These are phyloP conservation scores for Pygocentrus nattereri DNA, from an alignment of 2,797 vertebrate species.

Conservation along the genomic window DNA sequence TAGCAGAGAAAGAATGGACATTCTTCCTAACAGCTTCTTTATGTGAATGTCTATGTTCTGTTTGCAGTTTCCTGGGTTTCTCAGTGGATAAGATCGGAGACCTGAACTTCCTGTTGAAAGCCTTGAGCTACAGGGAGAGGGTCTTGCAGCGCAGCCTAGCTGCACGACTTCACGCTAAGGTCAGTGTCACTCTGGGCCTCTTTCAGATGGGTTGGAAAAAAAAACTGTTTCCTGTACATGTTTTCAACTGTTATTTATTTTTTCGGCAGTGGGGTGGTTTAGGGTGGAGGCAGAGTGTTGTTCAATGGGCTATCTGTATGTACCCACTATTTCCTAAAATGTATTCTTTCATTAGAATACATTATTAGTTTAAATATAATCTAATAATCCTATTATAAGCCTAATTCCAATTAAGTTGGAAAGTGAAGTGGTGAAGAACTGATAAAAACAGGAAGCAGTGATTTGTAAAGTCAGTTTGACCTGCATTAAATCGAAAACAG, in stretches of 20 bases:
- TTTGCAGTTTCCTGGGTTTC: constrained; percentile 69
- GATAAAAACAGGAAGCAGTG: too few relatives aligned
- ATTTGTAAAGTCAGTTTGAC: too few relatives aligned
- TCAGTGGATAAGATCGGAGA: constrained; percentile 61
- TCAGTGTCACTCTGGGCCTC: constrained; percentile 53
- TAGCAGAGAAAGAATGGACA: background rate
- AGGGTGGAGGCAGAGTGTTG: background rate
- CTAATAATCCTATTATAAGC: background rate
- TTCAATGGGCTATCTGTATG: constrained; percentile 2
- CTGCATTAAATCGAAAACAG: too few relatives aligned
- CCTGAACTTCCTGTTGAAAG: constrained; percentile 72
- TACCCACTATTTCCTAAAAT: constrained; percentile 7
- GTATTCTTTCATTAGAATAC: background rate
- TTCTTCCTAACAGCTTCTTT: background rate
- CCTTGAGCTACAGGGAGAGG: constrained; percentile 70
- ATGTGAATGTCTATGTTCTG: background rate
- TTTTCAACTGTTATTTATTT: constrained; percentile 43
- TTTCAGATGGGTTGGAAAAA: background rate
- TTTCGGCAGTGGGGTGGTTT: constrained; percentile 1
- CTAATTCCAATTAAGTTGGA: too few relatives aligned
- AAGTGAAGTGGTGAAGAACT: too few relatives aligned
- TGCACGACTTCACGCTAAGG: constrained; percentile 73
- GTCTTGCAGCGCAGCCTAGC: constrained; percentile 69
- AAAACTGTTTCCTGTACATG: constrained; percentile 16
- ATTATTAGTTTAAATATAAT: background rate